Evolutionary conservation across 2,797 vertebrate species (phyloP), one percentile per base, ranked within the genome.

Genomic region (Sternarchorhynchus goeldii): DNA sequence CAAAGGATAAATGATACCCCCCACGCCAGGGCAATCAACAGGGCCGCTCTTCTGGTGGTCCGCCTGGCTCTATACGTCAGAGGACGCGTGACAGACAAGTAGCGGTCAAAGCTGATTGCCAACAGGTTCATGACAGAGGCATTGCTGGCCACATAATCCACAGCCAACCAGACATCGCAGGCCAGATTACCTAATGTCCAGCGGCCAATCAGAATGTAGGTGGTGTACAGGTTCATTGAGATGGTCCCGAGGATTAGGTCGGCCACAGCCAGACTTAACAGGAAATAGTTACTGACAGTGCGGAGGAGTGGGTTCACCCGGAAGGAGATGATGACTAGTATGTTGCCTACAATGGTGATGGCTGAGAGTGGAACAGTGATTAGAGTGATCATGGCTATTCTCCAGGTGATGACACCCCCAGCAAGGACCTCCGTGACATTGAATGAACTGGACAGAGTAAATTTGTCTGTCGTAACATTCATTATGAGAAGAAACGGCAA

Each of bases 161-260:
- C 78, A 59, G 78, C 73, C 62, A 86, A 64, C 82, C 85, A 86
- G 29, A 86, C 20, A n/a, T 86, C 85, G 63, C 85, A 86, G 21
- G 85, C 82, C 3, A 84, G 66, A 60, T 77, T 83, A 18, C 85
- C 82, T 39, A 86, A 68, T 8, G 82, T 73, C 85, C 85, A 86
- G 18, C 14, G 70, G 25, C 82, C 82, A 18, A 86, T 79, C 32
- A 86, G n/a, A 39, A 86, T 84, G 74, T 86, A 86, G 31, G 81
- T 84, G 7, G 85, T 83, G 66, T 86, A 86, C 36, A 86, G 81
- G 74, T 86, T 86, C 85, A 86, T 86, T 0, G 85, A 86, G 57
- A 86, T 25, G 12, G 81, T 36, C 0, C 85, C 85, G 3, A 86
- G 73, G 60, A 84, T 82, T 4, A 86, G 69, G 57, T 86, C 85